A percentile compares a stretch with the other conserved stretches of the same genome.
Conservation (phyloP, 92 coral and sea anemone species). For the Siderastrea radians region DNA sequence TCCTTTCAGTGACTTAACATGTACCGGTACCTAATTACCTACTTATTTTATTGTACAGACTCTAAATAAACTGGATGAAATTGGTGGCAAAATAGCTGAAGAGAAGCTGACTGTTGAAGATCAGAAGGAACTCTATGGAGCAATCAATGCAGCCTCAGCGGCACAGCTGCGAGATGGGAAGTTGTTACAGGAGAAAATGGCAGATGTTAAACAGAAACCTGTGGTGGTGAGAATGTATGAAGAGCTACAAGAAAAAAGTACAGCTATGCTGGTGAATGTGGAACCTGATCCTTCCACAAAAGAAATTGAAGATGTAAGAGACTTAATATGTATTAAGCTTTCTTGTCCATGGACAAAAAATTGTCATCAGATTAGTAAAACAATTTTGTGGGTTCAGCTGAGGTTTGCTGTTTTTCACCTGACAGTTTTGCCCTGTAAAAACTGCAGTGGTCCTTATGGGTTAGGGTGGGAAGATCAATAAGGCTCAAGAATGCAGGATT, state of each 20-base stretch:
- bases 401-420: too few relatives aligned
- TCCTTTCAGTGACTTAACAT: too few relatives aligned
- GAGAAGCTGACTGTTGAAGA: slow-evolving; percentile 85
- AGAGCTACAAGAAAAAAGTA: slow-evolving; percentile 89
- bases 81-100: slow-evolving; percentile 78
- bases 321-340: too few relatives aligned
- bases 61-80: slow-evolving; percentile 79
- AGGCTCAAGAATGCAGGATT: too few relatives aligned
- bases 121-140: slow-evolving; percentile 84
- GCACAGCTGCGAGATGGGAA: slow-evolving; percentile 91
- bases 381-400: too few relatives aligned
- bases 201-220: slow-evolving; percentile 78
- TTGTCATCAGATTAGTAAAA: too few relatives aligned
- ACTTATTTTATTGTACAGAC: slow-evolving; percentile 64
- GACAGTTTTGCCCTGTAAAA: too few relatives aligned
- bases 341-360: too few relatives aligned
- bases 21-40: too few relatives aligned
- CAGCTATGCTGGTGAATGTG: slow-evolving; percentile 83
- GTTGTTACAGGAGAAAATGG: slow-evolving; percentile 83
- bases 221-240: slow-evolving; percentile 94
- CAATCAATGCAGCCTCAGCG: slow-evolving; percentile 91
- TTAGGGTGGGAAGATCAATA: too few relatives aligned
- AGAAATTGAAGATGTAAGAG: slow-evolving; percentile 91
- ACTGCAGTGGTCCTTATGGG: too few relatives aligned
- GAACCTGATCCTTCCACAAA: slow-evolving; percentile 76